phyloP scores from a whole-genome alignment of 2,113 vertebrate genomes.

The Bombycilla garrulus region DNA sequence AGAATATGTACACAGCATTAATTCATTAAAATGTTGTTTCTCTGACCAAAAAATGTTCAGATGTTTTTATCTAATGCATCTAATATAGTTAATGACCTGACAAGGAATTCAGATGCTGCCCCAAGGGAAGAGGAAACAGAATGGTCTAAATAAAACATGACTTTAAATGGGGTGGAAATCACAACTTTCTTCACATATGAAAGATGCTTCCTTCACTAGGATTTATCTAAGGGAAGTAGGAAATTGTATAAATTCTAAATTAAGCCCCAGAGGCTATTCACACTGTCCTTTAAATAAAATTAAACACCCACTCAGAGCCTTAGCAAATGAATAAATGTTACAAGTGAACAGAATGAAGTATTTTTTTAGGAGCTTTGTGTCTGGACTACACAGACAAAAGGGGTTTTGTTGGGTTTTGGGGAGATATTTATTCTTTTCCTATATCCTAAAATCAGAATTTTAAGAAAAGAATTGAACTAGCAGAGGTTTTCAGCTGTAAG shows the following conservation, averaged over 20 bases:
- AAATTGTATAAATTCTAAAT: not conserved
- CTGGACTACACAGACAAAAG: not conserved
- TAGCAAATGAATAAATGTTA: not conserved
- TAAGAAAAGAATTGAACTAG: not conserved
- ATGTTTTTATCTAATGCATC: not conserved
- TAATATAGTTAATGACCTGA: conserved; percentile 30
- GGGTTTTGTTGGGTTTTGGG: not conserved
- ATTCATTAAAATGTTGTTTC: not conserved
- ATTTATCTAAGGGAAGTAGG: not conserved
- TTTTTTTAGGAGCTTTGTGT: not conserved
- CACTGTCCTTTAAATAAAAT: conserved; percentile 9
- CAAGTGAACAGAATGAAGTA: not conserved
- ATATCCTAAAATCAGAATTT: not conserved
- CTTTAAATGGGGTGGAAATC: not conserved
- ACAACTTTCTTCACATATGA: not conserved
- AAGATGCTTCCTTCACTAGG: not conserved
- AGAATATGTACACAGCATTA: not conserved
- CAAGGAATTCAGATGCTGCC: not conserved
- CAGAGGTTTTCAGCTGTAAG: not conserved
- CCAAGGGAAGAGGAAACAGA: not conserved
- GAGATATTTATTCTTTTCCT: too few relatives aligned
- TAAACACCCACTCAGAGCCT: not conserved
- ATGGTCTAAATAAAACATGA: not conserved
- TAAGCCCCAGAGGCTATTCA: not conserved
- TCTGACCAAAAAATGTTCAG: not conserved